These are phyloP conservation scores for human DNA, from an alignment of 2,113 vertebrate species.

Conservation along the genomic window GRCh38 chrX:25672001-25672500, in stretches of 20 bases:
- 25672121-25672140: not conserved
- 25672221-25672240: not conserved
- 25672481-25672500: not conserved
- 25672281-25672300: not conserved
- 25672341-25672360: not conserved
- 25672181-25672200: not conserved
- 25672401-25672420: not conserved
- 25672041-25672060: slow-evolving; percentile 26
- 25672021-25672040: not conserved
- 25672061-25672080: not conserved
- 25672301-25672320: not conserved
- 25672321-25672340: not conserved
- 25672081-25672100: not conserved
- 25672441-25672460: not conserved
- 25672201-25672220: not conserved
- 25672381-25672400: not conserved
- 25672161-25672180: not conserved
- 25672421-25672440: not conserved
- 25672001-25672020: not conserved
- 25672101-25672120: not conserved
- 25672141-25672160: slow-evolving; percentile 8
- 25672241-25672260: not conserved
- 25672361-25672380: not conserved
- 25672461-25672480: not conserved
- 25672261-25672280: not conserved